phyloP scores from a whole-genome alignment of 2,888 invertebrate genomes.

The Alitta virens region DNA sequence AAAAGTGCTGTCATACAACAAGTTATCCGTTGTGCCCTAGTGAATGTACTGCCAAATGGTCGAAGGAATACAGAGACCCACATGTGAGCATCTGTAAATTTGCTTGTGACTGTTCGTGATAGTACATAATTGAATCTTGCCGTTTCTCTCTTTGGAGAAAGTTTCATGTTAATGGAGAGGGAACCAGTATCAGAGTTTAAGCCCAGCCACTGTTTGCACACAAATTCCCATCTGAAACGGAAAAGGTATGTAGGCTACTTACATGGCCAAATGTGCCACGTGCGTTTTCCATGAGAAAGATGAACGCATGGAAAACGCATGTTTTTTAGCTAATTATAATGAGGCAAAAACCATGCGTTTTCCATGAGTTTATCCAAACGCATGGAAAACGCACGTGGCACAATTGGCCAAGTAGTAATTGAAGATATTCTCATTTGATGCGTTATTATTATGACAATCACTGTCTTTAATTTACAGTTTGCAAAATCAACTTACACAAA shows the following conservation, averaged over 20 bases:
- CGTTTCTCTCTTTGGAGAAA: constrained; percentile 49
- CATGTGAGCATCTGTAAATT: constrained; percentile 57
- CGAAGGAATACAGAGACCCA: constrained; percentile 58
- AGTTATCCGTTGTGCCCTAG: constrained; percentile 43
- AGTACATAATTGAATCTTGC: constrained; percentile 54
- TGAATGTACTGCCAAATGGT: constrained; percentile 56
- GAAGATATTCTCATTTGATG: too few relatives aligned
- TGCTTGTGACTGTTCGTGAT: constrained; percentile 44
- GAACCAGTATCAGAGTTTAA: constrained; percentile 53
- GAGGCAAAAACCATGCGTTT: too few relatives aligned
- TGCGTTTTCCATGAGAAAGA: too few relatives aligned
- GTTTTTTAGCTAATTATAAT: too few relatives aligned
- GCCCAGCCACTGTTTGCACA: constrained; percentile 54
- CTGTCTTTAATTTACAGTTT: too few relatives aligned
- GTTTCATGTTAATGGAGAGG: constrained; percentile 55
- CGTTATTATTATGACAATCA: too few relatives aligned
- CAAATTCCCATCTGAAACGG: constrained; percentile 35
- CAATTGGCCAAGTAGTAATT: too few relatives aligned
- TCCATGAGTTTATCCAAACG: too few relatives aligned
- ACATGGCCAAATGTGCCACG: too few relatives aligned
- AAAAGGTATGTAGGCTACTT: neutral
- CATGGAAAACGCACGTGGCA: too few relatives aligned
- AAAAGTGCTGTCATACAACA: constrained; percentile 34
- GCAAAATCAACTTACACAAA: constrained; percentile 31
- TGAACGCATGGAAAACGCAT: too few relatives aligned